phyloP scores from a whole-genome alignment of 2,113 vertebrate species.

The Castor canadensis region DNA sequence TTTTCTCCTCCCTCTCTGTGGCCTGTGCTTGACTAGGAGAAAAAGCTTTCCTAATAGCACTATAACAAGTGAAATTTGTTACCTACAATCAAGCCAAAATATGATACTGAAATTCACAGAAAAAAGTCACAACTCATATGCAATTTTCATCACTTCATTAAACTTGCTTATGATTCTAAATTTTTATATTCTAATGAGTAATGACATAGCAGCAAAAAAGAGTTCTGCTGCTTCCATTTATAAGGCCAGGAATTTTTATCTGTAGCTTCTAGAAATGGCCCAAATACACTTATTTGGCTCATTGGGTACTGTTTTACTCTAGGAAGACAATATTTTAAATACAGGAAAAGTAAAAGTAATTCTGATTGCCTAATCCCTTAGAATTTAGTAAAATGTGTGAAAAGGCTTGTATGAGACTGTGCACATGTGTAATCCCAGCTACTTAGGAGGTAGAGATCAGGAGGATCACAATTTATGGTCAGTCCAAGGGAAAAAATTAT shows the following conservation, averaged over 20 bases:
- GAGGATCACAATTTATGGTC: too few species aligned
- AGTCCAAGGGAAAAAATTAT: too few species aligned
- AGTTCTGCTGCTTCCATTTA: not conserved
- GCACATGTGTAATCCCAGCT: too few species aligned
- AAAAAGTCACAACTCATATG: not conserved
- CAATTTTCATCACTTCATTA: not conserved
- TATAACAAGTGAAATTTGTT: not conserved
- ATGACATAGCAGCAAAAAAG: not conserved
- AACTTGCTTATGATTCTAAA: not conserved
- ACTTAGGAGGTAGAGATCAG: too few species aligned
- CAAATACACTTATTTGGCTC: not conserved
- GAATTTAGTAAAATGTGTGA: not conserved
- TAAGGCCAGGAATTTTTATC: not conserved
- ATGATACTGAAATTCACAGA: not conserved
- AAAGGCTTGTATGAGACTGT: too few species aligned
- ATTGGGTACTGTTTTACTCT: not conserved
- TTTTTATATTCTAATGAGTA: not conserved
- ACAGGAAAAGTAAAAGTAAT: not conserved
- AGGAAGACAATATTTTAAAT: constrained; percentile 11
- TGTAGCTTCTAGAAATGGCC: not conserved
- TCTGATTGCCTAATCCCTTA: not conserved
- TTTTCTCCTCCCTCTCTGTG: not conserved
- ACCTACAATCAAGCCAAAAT: not conserved
- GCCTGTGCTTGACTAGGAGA: not conserved
- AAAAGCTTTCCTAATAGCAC: not conserved